phyloP scores from a whole-genome alignment of 2,888 invertebrate genomes.

The Salpingus planirostris region DNA sequence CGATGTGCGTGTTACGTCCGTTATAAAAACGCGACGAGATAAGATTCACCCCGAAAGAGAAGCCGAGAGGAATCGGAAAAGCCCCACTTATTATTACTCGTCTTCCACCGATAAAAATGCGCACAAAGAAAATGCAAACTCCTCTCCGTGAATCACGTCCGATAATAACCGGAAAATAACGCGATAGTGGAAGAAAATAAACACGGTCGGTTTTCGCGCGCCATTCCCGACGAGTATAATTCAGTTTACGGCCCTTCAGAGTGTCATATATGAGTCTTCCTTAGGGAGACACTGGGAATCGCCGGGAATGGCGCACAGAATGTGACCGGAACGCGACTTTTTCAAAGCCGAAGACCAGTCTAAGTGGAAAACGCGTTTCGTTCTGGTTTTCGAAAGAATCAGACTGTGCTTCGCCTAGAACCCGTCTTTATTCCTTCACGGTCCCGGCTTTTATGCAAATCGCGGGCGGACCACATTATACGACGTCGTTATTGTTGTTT shows the following conservation, averaged over 20 bases:
- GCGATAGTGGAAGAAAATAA: slow-evolving; percentile 29
- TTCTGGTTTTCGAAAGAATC: too few species aligned
- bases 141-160: slow-evolving; percentile 21
- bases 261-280: slow-evolving; percentile 32
- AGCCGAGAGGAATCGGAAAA: too few species aligned
- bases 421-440: slow-evolving; percentile 9
- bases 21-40: slow-evolving; percentile 3
- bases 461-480: slow-evolving; percentile 20
- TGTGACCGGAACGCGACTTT: slow-evolving; percentile 16
- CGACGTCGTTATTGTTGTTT: slow-evolving; percentile 19
- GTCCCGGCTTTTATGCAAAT: slow-evolving; percentile 20
- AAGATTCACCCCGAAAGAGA: too few species aligned
- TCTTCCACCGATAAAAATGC: slow-evolving; percentile 4
- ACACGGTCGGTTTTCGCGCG: slow-evolving; percentile 34
- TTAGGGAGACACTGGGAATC: slow-evolving; percentile 25
- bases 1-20: slow-evolving; percentile 9
- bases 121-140: too few species aligned
- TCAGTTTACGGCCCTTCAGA: slow-evolving; percentile 37
- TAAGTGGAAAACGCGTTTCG: slow-evolving; percentile 16
- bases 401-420: slow-evolving; percentile 18
- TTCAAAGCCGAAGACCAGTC: slow-evolving; percentile 10
- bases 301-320: slow-evolving; percentile 16
- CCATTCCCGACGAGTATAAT: slow-evolving; percentile 37
- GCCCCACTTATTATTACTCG: too few species aligned
- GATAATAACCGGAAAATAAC: slow-evolving; percentile 25